Evolutionary conservation across 2,888 invertebrate species (phyloP), one percentile per base, ranked within the genome.

Genomic region (Euplagia quadripunctaria): DNA sequence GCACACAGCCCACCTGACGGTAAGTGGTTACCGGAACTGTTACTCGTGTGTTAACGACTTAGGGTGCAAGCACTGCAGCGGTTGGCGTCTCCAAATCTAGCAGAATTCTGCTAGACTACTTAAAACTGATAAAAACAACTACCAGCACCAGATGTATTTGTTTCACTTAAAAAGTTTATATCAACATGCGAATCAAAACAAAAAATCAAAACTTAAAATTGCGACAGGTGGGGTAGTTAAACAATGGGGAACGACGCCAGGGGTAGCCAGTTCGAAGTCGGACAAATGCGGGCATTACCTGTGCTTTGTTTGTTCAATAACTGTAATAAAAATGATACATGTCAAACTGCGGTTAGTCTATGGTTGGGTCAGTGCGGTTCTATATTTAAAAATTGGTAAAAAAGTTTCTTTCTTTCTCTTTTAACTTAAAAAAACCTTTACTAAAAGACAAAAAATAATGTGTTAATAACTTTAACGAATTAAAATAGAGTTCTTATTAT

Each of bases 201-300:
- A 87, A 87, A 87, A 88, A 88, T 88, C 88, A 88, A 84, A 88
- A 86, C 84, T 70, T 64, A 49, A 70, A 72, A 69, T 71, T 69
- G 73, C 74, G 87, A 88, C 88, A 88, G 89, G 88, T 88, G 89
- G 51, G 70, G 74, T 70, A 71, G 68, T 72, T 67, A 42, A 63
- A 64, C 43, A 68, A 79, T 76, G 81, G 85, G 85, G 81, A 79
- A 73, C 75, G 63, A 63, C 31, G 75, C 75, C 74, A 75, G 78
- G 85, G 86, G 85, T 80, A 80, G 83, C 68, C 77, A 74, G 74
- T 79, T 82, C 67, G 70, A 82, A 70, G 79, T 65, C 81, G 72
- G 78, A 82, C 80, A 81, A 79, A 84, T 84, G 84, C 77, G 74
- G 79, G 85, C 78, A 70, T 81, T 81, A 84, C 84, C 77, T 81